phyloP scores from a whole-genome alignment of 1,140 invertebrate species.

The Cryptotermes secundus region DNA sequence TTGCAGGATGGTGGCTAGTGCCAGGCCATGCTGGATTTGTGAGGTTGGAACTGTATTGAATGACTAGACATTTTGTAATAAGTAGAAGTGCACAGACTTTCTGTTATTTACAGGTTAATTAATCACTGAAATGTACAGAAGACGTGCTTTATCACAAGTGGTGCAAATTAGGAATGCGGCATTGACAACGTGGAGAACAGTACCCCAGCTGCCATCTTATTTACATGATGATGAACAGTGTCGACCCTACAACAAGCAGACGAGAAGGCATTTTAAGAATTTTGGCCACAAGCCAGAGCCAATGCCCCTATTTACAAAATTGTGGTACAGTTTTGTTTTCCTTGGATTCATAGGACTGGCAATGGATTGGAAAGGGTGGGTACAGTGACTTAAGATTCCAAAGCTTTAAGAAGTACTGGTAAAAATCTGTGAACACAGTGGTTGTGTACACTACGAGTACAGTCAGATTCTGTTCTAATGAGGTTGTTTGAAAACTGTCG shows the following conservation, averaged over 20 bases:
- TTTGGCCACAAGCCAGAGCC: conserved; percentile 54
- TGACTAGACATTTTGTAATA: no score
- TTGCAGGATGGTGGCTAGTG: no score
- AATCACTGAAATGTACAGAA: neutral
- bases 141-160: neutral
- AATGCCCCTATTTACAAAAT: conserved; percentile 45
- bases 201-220: neutral
- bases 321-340: conserved; percentile 47
- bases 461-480: neutral
- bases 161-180: neutral
- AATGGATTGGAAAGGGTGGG: conserved; percentile 52
- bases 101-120: neutral
- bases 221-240: neutral
- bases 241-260: conserved; percentile 29
- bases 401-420: neutral
- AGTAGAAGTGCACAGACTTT: no score
- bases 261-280: conserved; percentile 50
- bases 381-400: conserved; percentile 31
- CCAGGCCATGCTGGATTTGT: no score
- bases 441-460: neutral
- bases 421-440: neutral
- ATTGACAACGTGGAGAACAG: neutral
- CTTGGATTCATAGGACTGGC: conserved; percentile 42
- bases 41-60: no score
- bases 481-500: neutral